phyloP scores from a whole-genome alignment of 2,888 invertebrate genomes.

The Holacanthella duospinosa region DNA sequence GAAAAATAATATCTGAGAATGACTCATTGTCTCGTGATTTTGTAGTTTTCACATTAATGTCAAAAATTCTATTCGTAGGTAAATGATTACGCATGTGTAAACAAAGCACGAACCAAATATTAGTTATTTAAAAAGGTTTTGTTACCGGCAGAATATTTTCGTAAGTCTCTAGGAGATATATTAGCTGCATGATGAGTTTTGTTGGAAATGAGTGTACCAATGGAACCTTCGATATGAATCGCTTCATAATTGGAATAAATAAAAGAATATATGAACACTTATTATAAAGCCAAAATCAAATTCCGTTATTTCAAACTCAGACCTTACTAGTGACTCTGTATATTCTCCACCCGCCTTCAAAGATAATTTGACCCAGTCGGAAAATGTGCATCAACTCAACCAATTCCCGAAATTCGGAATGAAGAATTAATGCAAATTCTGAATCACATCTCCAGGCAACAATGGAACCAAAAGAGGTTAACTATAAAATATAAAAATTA shows the following conservation, averaged over 20 bases:
- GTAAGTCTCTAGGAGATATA: constrained; percentile 25
- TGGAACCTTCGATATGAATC: constrained; percentile 25
- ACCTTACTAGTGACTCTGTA: constrained; percentile 27
- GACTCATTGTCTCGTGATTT: no score
- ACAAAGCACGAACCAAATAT: no score
- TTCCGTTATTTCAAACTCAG: background rate
- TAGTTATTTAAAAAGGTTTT: no score
- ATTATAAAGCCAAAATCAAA: background rate
- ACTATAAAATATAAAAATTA: constrained; percentile 43
- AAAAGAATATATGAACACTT: background rate
- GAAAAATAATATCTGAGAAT: no score
- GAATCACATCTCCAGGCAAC: constrained; percentile 69
- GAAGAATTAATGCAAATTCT: constrained; percentile 61
- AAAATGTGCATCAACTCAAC: constrained; percentile 35
- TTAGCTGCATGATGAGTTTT: constrained; percentile 13
- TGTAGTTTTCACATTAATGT: no score
- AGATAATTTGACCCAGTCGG: constrained; percentile 28
- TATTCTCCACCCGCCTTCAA: constrained; percentile 35
- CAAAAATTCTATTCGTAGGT: no score
- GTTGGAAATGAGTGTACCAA: constrained; percentile 29
- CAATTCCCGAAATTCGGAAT: constrained; percentile 64
- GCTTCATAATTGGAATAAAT: constrained; percentile 16
- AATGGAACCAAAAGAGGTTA: constrained; percentile 51
- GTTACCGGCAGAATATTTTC: constrained; percentile 27
- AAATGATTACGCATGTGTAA: no score